phyloP scores from a whole-genome alignment of 37 sponge, comb jelly and placozoan genomes.

The Axinella damicornis region DNA sequence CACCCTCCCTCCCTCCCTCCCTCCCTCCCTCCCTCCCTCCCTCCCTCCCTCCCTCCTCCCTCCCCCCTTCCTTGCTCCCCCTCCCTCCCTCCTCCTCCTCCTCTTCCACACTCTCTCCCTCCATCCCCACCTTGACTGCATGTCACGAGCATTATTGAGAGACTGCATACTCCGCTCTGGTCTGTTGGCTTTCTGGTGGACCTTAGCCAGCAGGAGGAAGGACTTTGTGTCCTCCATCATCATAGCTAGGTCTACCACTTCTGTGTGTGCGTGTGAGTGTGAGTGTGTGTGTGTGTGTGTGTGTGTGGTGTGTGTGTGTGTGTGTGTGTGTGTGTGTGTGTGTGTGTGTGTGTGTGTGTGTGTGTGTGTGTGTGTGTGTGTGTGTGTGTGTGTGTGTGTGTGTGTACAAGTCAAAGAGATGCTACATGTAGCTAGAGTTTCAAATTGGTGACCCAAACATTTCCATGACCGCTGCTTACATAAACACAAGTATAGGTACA shows the following conservation, averaged over 20 bases:
- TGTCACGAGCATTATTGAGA: constrained; percentile 42
- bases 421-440: neutral
- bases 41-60: neutral
- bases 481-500: too few species aligned
- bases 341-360: constrained; percentile 22
- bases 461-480: too few species aligned
- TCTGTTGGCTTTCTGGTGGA: constrained; percentile 35
- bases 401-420: neutral
- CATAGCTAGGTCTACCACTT: constrained; percentile 24
- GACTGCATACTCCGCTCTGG: constrained; percentile 41
- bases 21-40: neutral
- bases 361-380: constrained; percentile 20
- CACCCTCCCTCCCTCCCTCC: too few species aligned
- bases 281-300: constrained; percentile 21
- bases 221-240: constrained; percentile 54
- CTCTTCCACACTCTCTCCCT: neutral
- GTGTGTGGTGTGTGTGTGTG: constrained; percentile 23
- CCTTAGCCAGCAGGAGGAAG: constrained; percentile 65
- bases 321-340: constrained; percentile 29
- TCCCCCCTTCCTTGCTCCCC: neutral
- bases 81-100: neutral
- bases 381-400: constrained; percentile 19
- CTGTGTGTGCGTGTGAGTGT: constrained; percentile 11
- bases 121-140: constrained; percentile 58
- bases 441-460: too few species aligned